phyloP scores from a whole-genome alignment of 2,113 vertebrate species.

The Anguilla rostrata region DNA sequence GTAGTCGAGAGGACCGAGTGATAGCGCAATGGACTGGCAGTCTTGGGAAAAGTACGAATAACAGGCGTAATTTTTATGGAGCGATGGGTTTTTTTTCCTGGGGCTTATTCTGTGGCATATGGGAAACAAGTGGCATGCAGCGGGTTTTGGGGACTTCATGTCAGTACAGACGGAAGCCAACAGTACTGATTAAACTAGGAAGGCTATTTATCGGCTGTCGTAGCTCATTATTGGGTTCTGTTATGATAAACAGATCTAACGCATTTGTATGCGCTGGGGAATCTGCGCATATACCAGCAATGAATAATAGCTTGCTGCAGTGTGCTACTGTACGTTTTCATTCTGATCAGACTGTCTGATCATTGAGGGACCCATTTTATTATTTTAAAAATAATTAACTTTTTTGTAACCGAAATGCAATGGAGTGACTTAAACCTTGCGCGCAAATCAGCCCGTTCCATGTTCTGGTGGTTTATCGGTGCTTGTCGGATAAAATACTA shows the following conservation, averaged over 20 bases:
- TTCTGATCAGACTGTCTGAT: not conserved
- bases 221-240: not conserved
- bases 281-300: not conserved
- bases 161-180: slow-evolving; percentile 6
- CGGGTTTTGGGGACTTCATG: slow-evolving; percentile 6
- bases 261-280: not conserved
- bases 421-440: not conserved
- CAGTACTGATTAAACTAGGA: not conserved
- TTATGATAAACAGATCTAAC: not conserved
- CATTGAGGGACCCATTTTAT: not conserved
- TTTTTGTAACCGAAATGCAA: not conserved
- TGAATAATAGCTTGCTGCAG: not conserved
- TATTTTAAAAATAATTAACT: not conserved
- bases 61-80: not conserved
- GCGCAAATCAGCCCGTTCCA: not conserved
- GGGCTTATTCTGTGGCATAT: not conserved
- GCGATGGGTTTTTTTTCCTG: not conserved
- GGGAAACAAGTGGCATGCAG: slow-evolving; percentile 6
- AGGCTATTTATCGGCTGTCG: not conserved
- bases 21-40: not conserved
- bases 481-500: not conserved
- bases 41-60: not conserved
- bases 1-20: slow-evolving; percentile 51
- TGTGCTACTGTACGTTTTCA: not conserved
- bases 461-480: not conserved